phyloP scores from a whole-genome alignment of 1,140 invertebrate species.

The Drosophila kikkawai region DNA sequence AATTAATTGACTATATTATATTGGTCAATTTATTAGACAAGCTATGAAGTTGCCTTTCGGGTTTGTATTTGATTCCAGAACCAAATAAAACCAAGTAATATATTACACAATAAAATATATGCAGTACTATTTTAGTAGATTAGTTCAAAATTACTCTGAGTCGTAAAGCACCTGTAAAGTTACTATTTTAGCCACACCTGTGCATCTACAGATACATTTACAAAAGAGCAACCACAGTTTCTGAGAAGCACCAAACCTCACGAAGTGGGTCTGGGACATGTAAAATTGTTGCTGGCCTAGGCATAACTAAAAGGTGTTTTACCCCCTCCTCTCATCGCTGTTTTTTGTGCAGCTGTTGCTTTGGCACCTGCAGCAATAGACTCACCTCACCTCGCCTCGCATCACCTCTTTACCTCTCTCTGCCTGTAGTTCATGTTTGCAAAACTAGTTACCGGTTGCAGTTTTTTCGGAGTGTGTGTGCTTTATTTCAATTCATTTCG shows the following conservation, averaged over 20 bases:
- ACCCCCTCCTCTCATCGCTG: conserved; percentile 1
- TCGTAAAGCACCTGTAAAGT: no score
- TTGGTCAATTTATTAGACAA: neutral
- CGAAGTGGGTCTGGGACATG: conserved; percentile 62
- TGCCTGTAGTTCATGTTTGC: conserved; percentile 4
- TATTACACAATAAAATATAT: neutral
- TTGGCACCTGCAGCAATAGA: conserved; percentile 60
- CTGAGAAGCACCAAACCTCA: conserved; percentile 21
- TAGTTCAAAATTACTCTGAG: neutral
- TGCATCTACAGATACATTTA: conserved; percentile 15
- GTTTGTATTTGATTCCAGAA: neutral
- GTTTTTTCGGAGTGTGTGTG: conserved; percentile 40
- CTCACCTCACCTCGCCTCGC: conserved; percentile 6
- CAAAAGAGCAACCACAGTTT: conserved; percentile 15
- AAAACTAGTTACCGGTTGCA: conserved; percentile 58
- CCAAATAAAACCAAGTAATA: neutral
- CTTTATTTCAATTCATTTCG: conserved; percentile 51
- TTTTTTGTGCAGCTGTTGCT: conserved; percentile 44
- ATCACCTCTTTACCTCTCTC: neutral
- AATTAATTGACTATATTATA: no score
- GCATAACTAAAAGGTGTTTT: conserved; percentile 45
- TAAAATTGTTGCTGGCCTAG: conserved; percentile 59
- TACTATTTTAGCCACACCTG: conserved; percentile 4
- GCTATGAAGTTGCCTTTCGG: neutral
- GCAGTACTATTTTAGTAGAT: neutral